Conservation (phyloP, 2,113 vertebrate genomes). For the Bombycilla garrulus region DNA sequence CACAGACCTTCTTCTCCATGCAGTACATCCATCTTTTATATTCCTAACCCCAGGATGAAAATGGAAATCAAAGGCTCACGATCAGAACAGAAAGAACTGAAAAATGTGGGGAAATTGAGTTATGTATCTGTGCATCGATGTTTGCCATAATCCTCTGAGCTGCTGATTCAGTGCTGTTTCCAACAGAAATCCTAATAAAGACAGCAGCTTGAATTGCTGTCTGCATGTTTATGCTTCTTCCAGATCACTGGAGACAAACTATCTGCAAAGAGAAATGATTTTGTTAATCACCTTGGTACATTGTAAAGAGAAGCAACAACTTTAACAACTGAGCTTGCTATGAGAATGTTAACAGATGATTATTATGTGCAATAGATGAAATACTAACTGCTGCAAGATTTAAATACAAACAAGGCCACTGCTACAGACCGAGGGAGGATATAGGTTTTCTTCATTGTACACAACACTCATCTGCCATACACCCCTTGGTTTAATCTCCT, state of each 20-base stretch:
- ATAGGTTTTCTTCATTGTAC: background rate
- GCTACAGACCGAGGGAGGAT: background rate
- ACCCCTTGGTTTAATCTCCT: background rate
- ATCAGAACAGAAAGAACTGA: background rate
- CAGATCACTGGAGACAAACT: background rate
- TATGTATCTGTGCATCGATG: rapidly evolving
- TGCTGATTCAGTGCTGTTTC: background rate
- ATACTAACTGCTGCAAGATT: background rate
- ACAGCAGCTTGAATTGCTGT: background rate
- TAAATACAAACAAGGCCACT: background rate
- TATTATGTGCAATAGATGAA: background rate
- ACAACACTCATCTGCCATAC: background rate
- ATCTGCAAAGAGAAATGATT: background rate
- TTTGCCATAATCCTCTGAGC: background rate
- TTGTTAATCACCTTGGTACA: background rate
- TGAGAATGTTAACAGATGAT: background rate
- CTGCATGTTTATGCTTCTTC: background rate
- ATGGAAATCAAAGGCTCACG: background rate
- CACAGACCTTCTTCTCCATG: background rate
- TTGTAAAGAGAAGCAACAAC: background rate
- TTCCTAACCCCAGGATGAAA: background rate
- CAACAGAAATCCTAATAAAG: background rate
- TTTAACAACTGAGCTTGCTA: background rate
- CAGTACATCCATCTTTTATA: background rate
- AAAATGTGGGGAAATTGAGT: background rate